Evolutionary conservation across 35 echinoderm and acorn worm species (phyloP), one percentile per base, ranked within the genome.

Genomic region (Hemicentrotus pulcherrimus): DNA sequence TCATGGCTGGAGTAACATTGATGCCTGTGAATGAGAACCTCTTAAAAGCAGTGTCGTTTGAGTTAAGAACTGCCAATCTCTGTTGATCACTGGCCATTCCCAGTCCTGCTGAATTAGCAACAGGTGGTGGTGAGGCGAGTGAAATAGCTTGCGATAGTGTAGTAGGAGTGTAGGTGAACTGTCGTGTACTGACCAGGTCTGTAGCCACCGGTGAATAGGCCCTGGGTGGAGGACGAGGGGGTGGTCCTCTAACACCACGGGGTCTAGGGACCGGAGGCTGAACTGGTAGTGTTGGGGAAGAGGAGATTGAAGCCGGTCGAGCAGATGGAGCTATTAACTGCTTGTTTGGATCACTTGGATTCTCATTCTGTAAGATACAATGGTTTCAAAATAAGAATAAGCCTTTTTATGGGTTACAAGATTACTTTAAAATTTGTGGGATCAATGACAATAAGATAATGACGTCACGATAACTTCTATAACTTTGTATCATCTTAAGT

Each of bases 11-110:
- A 22, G 96, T 97, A 22, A 97, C 91, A 86, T 97, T 97, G 31
- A 97, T 97, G 6, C 96, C 96, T 24, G 96, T 97, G 65, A 97
- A 97, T 0, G 96, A 97, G 92, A 97, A 97, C 61, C 96, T 92
- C 78, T 97, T 97, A 88, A 97, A 97, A 31, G 96, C 96, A 58
- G 94, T 97, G 33, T 97, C 96, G 32, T 94, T 94, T 41, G 78
- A 91, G 46, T 94, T 94, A 9, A 88, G 85, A n/a, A 85, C 85
- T 60, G 96, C 78, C 48, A 94, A n/a, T n/a, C 93, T 19, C 31
- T 46, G 31, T 46, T 59, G 31, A 86, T 46, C 45, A 47, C 22
- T 78, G 92, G 94, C 60, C 61, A 86, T 47, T 47, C 86, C 86
- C 91, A 48, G 41, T 35, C 85, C 55, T 32, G 85, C 70, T 22